Percentiles rank a stretch among this genome's conserved stretches.
Evolutionary conservation across 2,888 invertebrate genomes (phyloP).

Genomic region (Rhamnusium bicolor): DNA sequence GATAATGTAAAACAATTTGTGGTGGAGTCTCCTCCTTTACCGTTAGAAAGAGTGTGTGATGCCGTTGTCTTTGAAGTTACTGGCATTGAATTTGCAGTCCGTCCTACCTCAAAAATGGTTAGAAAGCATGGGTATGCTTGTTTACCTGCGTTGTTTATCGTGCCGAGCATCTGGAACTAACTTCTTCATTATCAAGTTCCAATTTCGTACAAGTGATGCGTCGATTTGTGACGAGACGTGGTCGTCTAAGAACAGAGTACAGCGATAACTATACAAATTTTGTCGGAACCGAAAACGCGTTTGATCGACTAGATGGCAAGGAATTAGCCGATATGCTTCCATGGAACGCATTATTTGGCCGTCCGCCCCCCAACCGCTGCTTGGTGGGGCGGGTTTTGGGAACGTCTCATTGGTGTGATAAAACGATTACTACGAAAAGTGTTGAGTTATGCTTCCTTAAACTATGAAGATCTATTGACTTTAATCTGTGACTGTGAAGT

Average conservation of each 20-base stretch:
- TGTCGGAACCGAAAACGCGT: constrained; percentile 15
- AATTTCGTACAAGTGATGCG: no score
- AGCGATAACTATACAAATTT: constrained; percentile 41
- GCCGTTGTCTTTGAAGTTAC: constrained; percentile 37
- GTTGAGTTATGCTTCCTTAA: constrained; percentile 58
- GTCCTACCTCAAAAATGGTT: constrained; percentile 52
- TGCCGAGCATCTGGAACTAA: constrained; percentile 39
- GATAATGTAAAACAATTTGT: constrained; percentile 2
- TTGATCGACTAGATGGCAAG: constrained; percentile 40
- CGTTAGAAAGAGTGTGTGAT: constrained; percentile 49
- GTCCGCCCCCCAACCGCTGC: constrained; percentile 60
- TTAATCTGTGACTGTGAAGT: no score
- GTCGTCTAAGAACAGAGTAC: background rate
- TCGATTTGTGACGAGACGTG: no score
- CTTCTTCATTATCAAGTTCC: constrained; percentile 46
- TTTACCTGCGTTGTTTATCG: constrained; percentile 46
- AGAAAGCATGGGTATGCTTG: constrained; percentile 40
- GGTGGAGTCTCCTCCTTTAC: constrained; percentile 1
- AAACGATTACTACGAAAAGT: constrained; percentile 64
- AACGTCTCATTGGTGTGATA: constrained; percentile 64
- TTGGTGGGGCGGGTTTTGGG: constrained; percentile 70
- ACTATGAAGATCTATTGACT: constrained; percentile 54
- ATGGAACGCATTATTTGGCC: no score
- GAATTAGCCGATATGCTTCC: background rate
- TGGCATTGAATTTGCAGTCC: constrained; percentile 65